These are phyloP conservation scores for Picathartes gymnocephalus DNA, from an alignment of 2,113 vertebrate species.

Conservation along the genomic window DNA sequence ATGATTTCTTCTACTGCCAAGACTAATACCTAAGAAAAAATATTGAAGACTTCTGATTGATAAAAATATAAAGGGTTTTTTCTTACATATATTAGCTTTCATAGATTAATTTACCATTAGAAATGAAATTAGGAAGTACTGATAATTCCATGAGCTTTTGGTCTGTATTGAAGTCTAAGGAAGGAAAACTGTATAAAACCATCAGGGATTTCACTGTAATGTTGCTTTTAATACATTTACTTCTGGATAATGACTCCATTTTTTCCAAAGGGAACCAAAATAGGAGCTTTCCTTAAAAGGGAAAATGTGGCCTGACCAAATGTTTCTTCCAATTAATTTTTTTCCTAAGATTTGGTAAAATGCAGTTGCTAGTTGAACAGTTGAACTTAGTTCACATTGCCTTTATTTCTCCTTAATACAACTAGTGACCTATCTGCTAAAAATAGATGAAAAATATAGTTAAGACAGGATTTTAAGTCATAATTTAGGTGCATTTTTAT, in stretches of 20 bases:
- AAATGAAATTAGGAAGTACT: neutral
- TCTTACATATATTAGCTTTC: neutral
- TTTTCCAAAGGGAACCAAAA: neutral
- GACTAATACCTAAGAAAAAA: neutral
- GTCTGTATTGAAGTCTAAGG: neutral
- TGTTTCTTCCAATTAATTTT: neutral
- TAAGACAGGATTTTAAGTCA: neutral
- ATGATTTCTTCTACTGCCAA: neutral
- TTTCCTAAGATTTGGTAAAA: neutral
- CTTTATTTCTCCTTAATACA: neutral
- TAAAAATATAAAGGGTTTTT: neutral
- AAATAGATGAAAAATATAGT: neutral
- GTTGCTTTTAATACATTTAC: neutral
- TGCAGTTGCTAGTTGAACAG: neutral
- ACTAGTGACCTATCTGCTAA: neutral
- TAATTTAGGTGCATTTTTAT: neutral
- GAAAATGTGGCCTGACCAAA: neutral
- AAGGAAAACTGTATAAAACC: neutral
- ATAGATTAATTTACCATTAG: neutral
- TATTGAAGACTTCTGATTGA: neutral
- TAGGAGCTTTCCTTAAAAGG: neutral
- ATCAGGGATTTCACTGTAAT: neutral
- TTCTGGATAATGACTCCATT: rapidly evolving
- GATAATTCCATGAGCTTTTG: neutral
- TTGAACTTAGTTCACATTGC: neutral